These are phyloP conservation scores for Catalaphyllia jardinei DNA, from an alignment of 64 coral and sea anemone species.

Conservation along the genomic window DNA sequence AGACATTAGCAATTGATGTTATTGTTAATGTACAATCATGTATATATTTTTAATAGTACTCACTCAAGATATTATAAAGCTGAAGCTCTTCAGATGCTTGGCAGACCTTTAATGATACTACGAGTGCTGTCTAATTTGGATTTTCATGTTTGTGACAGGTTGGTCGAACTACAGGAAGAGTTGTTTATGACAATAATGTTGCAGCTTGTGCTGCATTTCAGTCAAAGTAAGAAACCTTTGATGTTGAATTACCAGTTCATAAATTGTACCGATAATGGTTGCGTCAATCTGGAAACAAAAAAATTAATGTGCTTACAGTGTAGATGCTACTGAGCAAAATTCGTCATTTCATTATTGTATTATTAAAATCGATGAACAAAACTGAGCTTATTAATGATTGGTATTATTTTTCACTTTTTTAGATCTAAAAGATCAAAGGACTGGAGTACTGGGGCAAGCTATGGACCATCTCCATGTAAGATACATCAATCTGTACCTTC, in stretches of 20 bases:
- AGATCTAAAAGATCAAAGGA: conserved; percentile 82
- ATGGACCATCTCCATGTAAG: conserved; percentile 98
- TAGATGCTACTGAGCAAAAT: no score
- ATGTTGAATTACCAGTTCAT: background rate
- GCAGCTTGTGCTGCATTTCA: conserved; percentile 93
- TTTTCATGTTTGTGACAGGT: conserved; percentile 55
- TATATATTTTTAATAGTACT: background rate
- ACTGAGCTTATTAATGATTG: no score
- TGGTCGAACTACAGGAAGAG: conserved; percentile 80
- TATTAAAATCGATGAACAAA: no score
- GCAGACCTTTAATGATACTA: background rate
- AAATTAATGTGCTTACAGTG: no score
- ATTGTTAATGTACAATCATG: background rate
- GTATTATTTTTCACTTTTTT: background rate
- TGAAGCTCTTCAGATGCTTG: background rate
- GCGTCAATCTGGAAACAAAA: no score
- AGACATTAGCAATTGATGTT: no score
- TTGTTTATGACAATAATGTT: conserved; percentile 94
- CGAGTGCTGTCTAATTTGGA: background rate
- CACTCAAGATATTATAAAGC: no score
- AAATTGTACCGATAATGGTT: background rate
- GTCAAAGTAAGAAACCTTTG: conserved; percentile 62
- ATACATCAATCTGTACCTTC: background rate
- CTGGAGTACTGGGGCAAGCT: conserved; percentile 27
- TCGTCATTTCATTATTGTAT: no score